Percentiles rank a stretch among this genome's conserved stretches.
These are phyloP conservation scores for Lingula anatina DNA, from an alignment of 2,888 invertebrate genomes.

Conservation along the genomic window DNA sequence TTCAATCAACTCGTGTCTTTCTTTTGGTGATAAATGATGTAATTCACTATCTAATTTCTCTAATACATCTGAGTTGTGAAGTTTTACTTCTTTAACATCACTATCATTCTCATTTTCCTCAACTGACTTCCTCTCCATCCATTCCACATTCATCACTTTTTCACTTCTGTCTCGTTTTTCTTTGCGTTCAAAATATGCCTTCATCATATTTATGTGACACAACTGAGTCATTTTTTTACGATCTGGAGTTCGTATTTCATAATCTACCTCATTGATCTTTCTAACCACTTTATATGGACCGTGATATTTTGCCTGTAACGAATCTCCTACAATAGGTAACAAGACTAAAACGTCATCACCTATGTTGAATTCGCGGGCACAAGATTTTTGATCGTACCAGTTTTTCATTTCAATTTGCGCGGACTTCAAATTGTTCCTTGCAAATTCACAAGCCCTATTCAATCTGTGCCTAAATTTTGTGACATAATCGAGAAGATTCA, in stretches of 20 bases:
- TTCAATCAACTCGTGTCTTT: background rate
- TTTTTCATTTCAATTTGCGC: background rate
- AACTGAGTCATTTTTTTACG: background rate
- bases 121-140: too few relatives aligned
- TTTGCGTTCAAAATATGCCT: background rate
- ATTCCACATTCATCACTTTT: too few relatives aligned
- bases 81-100: too few relatives aligned
- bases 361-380: background rate
- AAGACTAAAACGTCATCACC: constrained; percentile 1
- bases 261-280: background rate
- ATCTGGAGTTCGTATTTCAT: background rate
- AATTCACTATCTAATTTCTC: background rate
- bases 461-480: background rate
- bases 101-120: too few relatives aligned
- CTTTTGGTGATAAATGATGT: background rate
- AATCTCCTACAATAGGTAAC: background rate
- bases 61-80: background rate
- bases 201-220: background rate
- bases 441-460: background rate
- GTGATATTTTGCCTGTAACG: background rate
- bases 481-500: background rate
- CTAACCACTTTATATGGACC: background rate
- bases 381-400: too few relatives aligned
- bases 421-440: background rate
- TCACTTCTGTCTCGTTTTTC: too few relatives aligned